phyloP scores from a whole-genome alignment of 2,888 invertebrate genomes.

The Plagodis pulveraria region DNA sequence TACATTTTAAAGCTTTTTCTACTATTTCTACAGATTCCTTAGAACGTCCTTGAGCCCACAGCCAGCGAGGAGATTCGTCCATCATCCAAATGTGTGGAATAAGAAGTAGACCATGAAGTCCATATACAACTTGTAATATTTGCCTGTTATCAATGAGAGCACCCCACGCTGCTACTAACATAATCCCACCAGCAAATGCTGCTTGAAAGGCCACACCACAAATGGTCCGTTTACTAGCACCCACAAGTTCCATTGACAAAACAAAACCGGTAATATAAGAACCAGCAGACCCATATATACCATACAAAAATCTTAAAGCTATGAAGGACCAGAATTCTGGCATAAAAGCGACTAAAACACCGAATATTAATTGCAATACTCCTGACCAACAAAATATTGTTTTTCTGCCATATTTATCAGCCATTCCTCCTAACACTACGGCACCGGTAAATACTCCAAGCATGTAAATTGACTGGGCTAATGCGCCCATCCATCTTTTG shows the following conservation, averaged over 20 bases:
- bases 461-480: conserved; percentile 92
- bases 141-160: conserved; percentile 89
- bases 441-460: conserved; percentile 94
- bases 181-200: conserved; percentile 91
- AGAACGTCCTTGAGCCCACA: conserved; percentile 92
- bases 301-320: conserved; percentile 88
- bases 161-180: conserved; percentile 94
- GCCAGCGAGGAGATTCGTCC: conserved; percentile 95
- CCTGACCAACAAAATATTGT: conserved; percentile 93
- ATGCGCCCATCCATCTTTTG: conserved; percentile 91
- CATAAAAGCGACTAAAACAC: conserved; percentile 90
- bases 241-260: conserved; percentile 93
- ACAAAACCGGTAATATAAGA: conserved; percentile 89
- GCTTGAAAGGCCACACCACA: conserved; percentile 93
- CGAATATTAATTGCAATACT: conserved; percentile 88
- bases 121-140: conserved; percentile 91
- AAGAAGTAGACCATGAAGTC: conserved; percentile 89
- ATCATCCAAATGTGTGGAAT: conserved; percentile 94
- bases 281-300: conserved; percentile 94
- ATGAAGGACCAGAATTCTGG: conserved; percentile 91
- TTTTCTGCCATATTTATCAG: conserved; percentile 93
- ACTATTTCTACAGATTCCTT: conserved; percentile 91
- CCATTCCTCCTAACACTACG: conserved; percentile 91
- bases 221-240: conserved; percentile 90
- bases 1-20: conserved; percentile 90